Evolutionary conservation across 1,140 invertebrate genomes (phyloP).

Genomic region (Glossosoma conforme): DNA sequence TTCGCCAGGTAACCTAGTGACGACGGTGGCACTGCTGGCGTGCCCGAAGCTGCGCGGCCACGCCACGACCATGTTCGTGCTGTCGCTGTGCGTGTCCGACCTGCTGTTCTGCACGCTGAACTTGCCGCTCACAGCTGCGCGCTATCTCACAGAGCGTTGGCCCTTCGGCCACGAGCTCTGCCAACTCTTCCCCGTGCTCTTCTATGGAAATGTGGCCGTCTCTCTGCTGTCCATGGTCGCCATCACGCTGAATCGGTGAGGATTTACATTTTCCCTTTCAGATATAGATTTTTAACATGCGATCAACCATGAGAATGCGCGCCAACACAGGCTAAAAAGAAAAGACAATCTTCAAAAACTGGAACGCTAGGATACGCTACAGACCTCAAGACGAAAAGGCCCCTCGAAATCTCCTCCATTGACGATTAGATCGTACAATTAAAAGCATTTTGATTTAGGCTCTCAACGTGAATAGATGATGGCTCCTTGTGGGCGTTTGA

Average conservation of each 20-base stretch:
- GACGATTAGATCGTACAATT: no score
- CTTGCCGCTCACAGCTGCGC: conserved; percentile 75
- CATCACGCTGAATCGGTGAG: conserved; percentile 81
- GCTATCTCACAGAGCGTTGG: conserved; percentile 79
- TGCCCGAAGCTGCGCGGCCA: conserved; percentile 72
- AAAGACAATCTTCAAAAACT: no score
- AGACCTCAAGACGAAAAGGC: no score
- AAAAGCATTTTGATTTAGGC: no score
- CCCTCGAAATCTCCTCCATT: no score
- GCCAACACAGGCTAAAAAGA: no score
- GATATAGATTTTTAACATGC: background rate
- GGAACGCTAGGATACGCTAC: no score
- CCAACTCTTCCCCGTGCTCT: conserved; percentile 80
- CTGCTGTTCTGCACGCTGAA: conserved; percentile 80
- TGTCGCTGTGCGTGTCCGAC: conserved; percentile 80
- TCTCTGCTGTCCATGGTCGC: conserved; percentile 85
- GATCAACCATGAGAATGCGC: background rate
- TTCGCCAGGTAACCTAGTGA: conserved; percentile 73
- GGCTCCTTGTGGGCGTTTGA: no score
- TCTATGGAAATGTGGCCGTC: conserved; percentile 85
- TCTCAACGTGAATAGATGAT: no score
- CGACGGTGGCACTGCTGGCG: conserved; percentile 68
- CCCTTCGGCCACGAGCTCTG: conserved; percentile 73
- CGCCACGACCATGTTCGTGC: conserved; percentile 82
- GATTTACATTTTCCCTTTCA: conserved; percentile 7